Evolutionary conservation across 1,140 invertebrate genomes (phyloP).

Genomic region (Halyomorpha halys): DNA sequence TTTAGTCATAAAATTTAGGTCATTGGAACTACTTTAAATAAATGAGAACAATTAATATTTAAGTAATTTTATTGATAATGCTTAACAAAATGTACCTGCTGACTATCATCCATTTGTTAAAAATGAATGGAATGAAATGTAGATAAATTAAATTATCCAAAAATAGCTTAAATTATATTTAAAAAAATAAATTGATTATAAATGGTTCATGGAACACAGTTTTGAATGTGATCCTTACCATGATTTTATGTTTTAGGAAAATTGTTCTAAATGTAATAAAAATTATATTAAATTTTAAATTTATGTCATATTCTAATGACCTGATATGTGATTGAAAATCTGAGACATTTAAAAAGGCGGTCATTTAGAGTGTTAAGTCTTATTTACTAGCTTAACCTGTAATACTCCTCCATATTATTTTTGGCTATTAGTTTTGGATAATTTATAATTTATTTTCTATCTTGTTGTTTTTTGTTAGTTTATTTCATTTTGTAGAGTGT

Average conservation of each 20-base stretch:
- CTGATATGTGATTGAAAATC: slow-evolving; percentile 21
- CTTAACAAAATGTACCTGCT: slow-evolving; percentile 25
- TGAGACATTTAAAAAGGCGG: background rate
- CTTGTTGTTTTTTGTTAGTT: too few species aligned
- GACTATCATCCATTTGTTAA: slow-evolving; percentile 21
- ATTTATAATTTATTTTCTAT: background rate
- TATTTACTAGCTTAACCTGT: background rate
- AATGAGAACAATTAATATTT: slow-evolving; percentile 11
- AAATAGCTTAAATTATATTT: slow-evolving; percentile 21
- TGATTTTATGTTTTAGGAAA: slow-evolving; percentile 22
- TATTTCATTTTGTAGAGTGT: background rate
- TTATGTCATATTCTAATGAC: slow-evolving; percentile 24
- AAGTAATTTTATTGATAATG: slow-evolving; percentile 10
- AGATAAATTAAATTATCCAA: slow-evolving; percentile 25
- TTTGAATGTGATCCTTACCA: background rate
- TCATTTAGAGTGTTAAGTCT: too few species aligned
- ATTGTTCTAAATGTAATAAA: slow-evolving; percentile 17
- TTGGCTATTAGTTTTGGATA: background rate
- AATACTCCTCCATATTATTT: background rate
- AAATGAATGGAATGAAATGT: slow-evolving; percentile 20
- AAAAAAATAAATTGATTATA: slow-evolving; percentile 15
- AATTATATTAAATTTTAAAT: slow-evolving; percentile 1
- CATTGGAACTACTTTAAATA: slow-evolving; percentile 22
- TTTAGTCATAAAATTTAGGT: slow-evolving; percentile 25
- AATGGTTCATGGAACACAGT: slow-evolving; percentile 14